A percentile compares a stretch with the other conserved stretches of the same genome.
phyloP scores from a whole-genome alignment of 2,797 vertebrate genomes.

The Glyptemys insculpta region DNA sequence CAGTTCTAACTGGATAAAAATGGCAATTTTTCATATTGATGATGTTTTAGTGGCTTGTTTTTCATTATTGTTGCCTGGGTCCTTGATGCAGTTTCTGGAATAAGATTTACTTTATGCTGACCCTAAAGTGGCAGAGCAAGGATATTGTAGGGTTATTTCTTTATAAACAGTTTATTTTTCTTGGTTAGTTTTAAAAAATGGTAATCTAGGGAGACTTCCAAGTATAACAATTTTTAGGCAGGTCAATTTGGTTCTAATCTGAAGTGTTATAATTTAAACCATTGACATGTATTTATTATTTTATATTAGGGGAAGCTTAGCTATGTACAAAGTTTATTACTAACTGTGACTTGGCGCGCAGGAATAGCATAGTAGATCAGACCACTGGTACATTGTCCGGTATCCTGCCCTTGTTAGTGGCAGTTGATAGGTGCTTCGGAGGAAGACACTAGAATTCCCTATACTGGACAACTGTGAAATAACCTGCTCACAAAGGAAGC shows the following conservation, averaged over 20 bases:
- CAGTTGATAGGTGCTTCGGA: not conserved
- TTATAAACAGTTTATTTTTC: not conserved
- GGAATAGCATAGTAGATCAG: not conserved
- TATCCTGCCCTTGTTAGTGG: not conserved
- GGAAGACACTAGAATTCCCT: not conserved
- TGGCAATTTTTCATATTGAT: not conserved
- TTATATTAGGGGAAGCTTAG: not conserved
- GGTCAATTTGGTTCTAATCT: not conserved
- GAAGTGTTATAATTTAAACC: not conserved
- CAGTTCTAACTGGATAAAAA: not conserved
- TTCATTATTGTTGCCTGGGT: not conserved
- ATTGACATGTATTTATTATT: not conserved
- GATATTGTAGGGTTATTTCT: not conserved
- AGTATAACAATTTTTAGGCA: not conserved
- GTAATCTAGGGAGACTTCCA: not conserved
- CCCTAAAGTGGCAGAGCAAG: not conserved
- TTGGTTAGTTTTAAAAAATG: not conserved
- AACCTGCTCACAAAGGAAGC: not conserved
- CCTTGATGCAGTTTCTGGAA: not conserved
- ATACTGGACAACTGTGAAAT: not conserved
- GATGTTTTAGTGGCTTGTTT: not conserved
- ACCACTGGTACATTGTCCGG: not conserved
- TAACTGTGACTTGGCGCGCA: not conserved
- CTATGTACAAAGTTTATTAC: not conserved
- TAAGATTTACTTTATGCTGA: not conserved